These are phyloP conservation scores for Hirtodrosophila confusa DNA, from an alignment of 2,888 invertebrate species.

Conservation along the genomic window DNA sequence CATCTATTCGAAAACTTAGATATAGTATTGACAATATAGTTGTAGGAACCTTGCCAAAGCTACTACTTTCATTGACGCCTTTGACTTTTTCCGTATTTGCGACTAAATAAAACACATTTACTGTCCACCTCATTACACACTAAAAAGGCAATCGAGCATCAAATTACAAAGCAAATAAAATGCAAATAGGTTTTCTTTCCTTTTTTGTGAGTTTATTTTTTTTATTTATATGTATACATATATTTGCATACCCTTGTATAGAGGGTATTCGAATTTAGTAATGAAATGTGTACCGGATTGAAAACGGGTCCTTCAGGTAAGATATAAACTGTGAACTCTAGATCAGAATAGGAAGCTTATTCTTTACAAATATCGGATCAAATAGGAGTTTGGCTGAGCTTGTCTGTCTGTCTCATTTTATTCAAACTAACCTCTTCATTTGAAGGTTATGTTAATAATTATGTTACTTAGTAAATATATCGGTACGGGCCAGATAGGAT, in stretches of 20 bases:
- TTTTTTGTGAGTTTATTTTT: constrained; percentile 33
- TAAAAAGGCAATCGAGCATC: constrained; percentile 77
- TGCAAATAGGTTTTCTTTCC: constrained; percentile 69
- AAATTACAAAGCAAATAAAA: constrained; percentile 79
- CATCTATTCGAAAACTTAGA: too few species aligned
- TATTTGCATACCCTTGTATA: constrained; percentile 5
- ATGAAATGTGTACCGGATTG: not conserved
- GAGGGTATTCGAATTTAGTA: not conserved
- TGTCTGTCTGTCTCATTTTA: too few species aligned
- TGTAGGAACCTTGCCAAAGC: too few species aligned
- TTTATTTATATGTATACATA: constrained; percentile 13
- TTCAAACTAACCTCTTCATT: too few species aligned
- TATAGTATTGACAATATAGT: too few species aligned
- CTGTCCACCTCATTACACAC: constrained; percentile 70
- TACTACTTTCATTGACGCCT: not conserved
- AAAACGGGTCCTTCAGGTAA: not conserved
- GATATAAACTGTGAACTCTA: too few species aligned
- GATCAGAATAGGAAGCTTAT: too few species aligned
- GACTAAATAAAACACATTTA: constrained; percentile 63
- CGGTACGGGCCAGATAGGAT: too few species aligned
- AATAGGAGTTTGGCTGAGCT: too few species aligned
- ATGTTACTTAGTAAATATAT: too few species aligned
- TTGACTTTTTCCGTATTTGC: constrained; percentile 23
- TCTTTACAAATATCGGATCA: too few species aligned
- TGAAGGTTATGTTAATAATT: too few species aligned